These are phyloP conservation scores for Agrenia bidenticulata DNA, from an alignment of 2,888 invertebrate genomes.

Conservation along the genomic window DNA sequence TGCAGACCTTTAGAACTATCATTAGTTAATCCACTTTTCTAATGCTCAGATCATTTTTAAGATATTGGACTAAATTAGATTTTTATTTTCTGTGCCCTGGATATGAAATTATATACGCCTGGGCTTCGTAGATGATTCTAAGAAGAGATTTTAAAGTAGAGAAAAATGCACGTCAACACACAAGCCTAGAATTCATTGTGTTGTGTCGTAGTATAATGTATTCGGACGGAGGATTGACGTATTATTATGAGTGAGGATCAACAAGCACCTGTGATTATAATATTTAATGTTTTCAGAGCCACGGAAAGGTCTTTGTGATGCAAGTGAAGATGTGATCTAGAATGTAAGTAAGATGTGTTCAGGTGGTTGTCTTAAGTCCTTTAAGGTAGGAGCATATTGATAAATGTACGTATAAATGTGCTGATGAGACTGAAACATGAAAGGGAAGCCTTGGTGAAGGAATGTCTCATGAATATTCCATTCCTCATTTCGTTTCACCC, in stretches of 20 bases:
- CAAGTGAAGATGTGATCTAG: conserved; percentile 15
- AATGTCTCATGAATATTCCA: conserved; percentile 34
- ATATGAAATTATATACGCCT: no score
- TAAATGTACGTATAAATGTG: not conserved
- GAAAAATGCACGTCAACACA: no score
- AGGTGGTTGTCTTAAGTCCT: conserved; percentile 8
- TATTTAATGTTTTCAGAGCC: conserved; percentile 24
- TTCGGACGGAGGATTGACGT: conserved; percentile 18
- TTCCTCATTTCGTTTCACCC: conserved; percentile 22
- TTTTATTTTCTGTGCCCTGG: no score
- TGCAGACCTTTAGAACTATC: no score
- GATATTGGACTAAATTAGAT: no score
- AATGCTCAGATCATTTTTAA: no score
- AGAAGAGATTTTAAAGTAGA: no score
- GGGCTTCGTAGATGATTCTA: no score
- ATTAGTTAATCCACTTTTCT: no score
- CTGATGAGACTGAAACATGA: not conserved
- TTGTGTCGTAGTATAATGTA: conserved; percentile 6
- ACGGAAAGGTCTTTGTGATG: conserved; percentile 11
- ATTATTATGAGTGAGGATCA: not conserved
- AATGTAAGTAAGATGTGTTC: conserved; percentile 10
- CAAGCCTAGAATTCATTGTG: not conserved
- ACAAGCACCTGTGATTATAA: conserved; percentile 15
- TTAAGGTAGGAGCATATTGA: conserved; percentile 3
- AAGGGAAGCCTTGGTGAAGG: not conserved